Percentiles rank a stretch among this genome's conserved stretches.
Evolutionary conservation across 1,140 invertebrate genomes (phyloP).

Genomic region (Drosophila insularis): DNA sequence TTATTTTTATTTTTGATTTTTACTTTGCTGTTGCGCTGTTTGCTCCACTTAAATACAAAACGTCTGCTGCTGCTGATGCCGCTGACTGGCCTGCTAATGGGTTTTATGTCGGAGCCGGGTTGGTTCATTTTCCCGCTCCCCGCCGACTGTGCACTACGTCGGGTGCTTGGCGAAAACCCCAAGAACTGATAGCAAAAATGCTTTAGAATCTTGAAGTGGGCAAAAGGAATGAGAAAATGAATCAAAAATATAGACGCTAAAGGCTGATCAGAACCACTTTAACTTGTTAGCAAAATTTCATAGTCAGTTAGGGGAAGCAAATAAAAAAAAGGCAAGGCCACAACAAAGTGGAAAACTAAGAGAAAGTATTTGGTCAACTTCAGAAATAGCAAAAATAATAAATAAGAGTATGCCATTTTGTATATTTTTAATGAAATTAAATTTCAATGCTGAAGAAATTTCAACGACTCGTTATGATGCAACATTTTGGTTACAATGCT

Average conservation of each 20-base stretch:
- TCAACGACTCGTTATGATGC: too few relatives aligned
- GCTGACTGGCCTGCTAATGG: conserved; percentile 46
- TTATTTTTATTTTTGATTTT: conserved; percentile 61
- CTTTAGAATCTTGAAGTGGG: conserved; percentile 24
- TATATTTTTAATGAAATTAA: background rate
- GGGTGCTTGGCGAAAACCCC: conserved; percentile 33
- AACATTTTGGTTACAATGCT: background rate
- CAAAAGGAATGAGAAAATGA: background rate
- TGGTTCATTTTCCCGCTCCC: conserved; percentile 7
- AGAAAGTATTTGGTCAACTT: conserved; percentile 11
- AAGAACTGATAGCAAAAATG: conserved; percentile 47
- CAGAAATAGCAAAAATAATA: background rate
- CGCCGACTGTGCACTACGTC: conserved; percentile 38
- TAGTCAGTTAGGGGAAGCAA: background rate
- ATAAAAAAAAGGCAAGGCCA: background rate
- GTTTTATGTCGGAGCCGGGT: conserved; percentile 16
- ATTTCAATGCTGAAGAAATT: too few relatives aligned
- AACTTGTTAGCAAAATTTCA: conserved; percentile 50
- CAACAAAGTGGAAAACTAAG: background rate
- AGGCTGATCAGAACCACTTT: conserved; percentile 37
- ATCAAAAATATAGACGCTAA: background rate
- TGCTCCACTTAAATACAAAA: conserved; percentile 56
- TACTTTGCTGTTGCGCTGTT: conserved; percentile 31
- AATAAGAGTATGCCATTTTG: background rate
- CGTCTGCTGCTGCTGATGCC: conserved; percentile 27